A percentile compares a stretch with the other conserved stretches of the same genome.
Conservation (phyloP, 2,797 vertebrate species). For the Tamandua tetradactyla region DNA sequence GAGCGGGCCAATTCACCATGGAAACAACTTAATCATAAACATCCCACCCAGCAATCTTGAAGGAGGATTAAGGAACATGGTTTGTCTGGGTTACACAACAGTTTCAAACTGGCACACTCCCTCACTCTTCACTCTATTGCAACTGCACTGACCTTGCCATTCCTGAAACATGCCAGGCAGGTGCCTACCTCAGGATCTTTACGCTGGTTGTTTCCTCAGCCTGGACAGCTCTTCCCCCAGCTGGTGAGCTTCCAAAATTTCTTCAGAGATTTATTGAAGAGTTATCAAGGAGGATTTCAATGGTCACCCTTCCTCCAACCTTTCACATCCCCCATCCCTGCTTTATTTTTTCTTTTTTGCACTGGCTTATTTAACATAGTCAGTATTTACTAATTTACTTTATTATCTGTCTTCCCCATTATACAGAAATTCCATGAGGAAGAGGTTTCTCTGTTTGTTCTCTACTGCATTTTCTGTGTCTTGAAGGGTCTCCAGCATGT, state of each 20-base stretch:
- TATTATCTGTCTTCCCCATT: not conserved
- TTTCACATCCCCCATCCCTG: not conserved
- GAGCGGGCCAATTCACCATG: no score
- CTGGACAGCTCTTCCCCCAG: not conserved
- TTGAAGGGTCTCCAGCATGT: not conserved
- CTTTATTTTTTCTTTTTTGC: no score
- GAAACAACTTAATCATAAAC: no score
- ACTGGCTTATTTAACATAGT: not conserved
- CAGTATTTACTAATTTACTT: not conserved
- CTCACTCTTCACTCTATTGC: not conserved
- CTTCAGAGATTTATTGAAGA: not conserved
- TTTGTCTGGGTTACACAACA: no score
- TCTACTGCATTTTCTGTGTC: not conserved
- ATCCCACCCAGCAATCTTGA: no score
- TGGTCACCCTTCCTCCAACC: not conserved
- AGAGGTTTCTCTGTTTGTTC: not conserved
- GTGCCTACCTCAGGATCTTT: not conserved
- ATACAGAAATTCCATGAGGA: not conserved
- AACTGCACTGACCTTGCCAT: not conserved
- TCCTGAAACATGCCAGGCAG: not conserved
- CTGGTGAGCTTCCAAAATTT: not conserved
- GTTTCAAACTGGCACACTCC: no score
- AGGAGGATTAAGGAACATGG: no score
- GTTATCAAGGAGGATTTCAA: not conserved
- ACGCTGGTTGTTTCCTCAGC: no score